Evolutionary conservation across 92 coral and sea anemone species (phyloP), one percentile per base, ranked within the genome.

Genomic region (Bergia sp.): DNA sequence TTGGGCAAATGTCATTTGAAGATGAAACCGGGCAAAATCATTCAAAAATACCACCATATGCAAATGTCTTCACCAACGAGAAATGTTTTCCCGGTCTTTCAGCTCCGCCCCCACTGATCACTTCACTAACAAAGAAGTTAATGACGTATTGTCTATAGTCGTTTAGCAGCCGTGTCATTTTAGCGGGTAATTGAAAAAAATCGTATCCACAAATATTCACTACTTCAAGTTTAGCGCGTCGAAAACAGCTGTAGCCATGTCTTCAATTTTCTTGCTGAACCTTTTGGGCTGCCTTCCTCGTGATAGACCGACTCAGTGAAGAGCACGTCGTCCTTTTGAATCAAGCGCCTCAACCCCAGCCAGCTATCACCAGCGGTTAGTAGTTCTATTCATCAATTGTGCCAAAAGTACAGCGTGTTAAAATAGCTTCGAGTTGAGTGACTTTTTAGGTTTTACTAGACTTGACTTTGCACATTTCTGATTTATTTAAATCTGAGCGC

Each of bases 11-110:
- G 64, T 55, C 64, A 55, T 55, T 55, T 55, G 64, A 69, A 69
- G 74, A 69, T 69, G 74, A 69, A 69, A n/a, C 74, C 74, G 74
- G 74, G 74, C 21, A 69, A 69, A 69, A 69, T 69, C 74, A 69
- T 69, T 69, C 74, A 69, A 69, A 69, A 69, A 11, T 69, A 69
- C 74, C 36, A n/a, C 74, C 74, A 69, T 69, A 69, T 69, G 74
- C 74, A 69, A 69, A 69, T 69, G n/a, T 69, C 74, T 69, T 69
- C 74, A n/a, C 74, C 74, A 69, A 69, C 74, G 36, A 69, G 74
- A 69, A 69, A 12, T 69, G 74, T 69, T 69, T 69, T 69, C 74
- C n/a, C 74, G 16, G 74, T 69, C 74, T 69, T 69, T 69, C 36
- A 69, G 74, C 16, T 11, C 74, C 74, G 74, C 74, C 36, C 36